Evolutionary conservation across 2,797 vertebrate species (phyloP).

Genomic region (Halcyon chelicuti): DNA sequence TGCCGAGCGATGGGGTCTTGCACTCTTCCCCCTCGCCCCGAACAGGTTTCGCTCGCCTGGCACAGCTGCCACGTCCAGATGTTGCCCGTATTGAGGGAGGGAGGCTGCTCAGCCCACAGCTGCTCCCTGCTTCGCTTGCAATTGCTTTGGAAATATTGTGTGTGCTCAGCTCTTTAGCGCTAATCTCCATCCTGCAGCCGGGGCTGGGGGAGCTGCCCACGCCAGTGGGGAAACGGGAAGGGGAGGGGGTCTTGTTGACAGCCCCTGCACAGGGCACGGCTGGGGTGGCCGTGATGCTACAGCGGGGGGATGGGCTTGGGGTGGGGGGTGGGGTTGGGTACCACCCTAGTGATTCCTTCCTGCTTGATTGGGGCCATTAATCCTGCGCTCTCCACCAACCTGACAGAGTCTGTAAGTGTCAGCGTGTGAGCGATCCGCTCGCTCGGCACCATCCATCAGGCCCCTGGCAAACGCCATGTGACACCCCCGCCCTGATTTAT

Average conservation of each 20-base stretch:
- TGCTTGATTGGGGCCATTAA: conserved; percentile 45
- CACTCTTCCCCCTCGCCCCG: neutral
- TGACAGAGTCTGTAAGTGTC: conserved; percentile 26
- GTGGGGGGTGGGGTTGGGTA: neutral
- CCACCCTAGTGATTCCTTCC: neutral
- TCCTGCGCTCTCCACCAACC: neutral
- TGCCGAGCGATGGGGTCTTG: neutral
- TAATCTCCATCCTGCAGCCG: conserved; percentile 14
- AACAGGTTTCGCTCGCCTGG: neutral
- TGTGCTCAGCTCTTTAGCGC: conserved; percentile 39
- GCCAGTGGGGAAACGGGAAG: neutral
- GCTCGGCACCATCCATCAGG: conserved; percentile 61
- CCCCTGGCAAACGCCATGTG: conserved; percentile 21
- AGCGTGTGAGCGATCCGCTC: conserved; percentile 31
- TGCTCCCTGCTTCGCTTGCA: conserved; percentile 57
- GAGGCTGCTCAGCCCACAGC: conserved; percentile 59
- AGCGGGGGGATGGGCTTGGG: too few relatives aligned
- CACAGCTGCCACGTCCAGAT: conserved; percentile 67
- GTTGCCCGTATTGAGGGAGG: conserved; percentile 26
- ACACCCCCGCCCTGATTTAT: conserved; percentile 68
- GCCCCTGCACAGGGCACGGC: accelerated
- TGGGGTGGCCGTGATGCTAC: accelerated
- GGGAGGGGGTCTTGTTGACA: accelerated
- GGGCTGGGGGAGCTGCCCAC: neutral
- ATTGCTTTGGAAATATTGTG: conserved; percentile 41